Conservation (phyloP, 2,113 vertebrate genomes). For the Amphiprion percula region DNA sequence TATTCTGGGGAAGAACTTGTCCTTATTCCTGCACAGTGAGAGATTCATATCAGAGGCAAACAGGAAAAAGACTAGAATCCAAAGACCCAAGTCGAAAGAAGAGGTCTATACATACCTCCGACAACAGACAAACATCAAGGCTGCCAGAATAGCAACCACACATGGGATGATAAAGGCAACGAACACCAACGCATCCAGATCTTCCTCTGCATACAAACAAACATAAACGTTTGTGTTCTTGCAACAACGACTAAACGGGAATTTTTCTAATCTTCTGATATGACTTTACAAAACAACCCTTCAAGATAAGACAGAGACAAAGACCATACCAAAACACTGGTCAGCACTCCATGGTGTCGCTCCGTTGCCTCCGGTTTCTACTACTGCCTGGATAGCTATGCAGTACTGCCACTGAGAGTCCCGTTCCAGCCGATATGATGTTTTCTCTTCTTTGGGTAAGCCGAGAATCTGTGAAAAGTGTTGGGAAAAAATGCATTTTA, state of each 20-base stretch:
- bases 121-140: constrained; percentile 22
- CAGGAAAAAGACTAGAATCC: not conserved
- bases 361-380: fast-evolving
- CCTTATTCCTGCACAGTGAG: constrained; percentile 44
- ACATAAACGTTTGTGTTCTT: not conserved
- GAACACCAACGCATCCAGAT: fast-evolving
- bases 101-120: constrained; percentile 42
- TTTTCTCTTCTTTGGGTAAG: not conserved
- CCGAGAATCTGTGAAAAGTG: fast-evolving
- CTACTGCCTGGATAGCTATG: not conserved
- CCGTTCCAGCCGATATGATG: fast-evolving
- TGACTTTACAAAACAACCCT: not conserved
- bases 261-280: too few species aligned
- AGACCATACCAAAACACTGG: constrained; percentile 38
- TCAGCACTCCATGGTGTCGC: fast-evolving
- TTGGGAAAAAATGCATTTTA: not conserved
- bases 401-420: not conserved
- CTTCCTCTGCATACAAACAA: constrained; percentile 2
- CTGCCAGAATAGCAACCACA: not conserved
- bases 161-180: constrained; percentile 29
- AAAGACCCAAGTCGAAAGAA: not conserved
- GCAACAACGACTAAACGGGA: too few species aligned
- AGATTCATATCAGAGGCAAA: not conserved
- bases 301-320: not conserved
- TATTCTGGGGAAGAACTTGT: constrained; percentile 47